A percentile compares a stretch with the other conserved stretches of the same genome.
Evolutionary conservation across 2,797 vertebrate genomes (phyloP).

Genomic region (Podargus strigoides): DNA sequence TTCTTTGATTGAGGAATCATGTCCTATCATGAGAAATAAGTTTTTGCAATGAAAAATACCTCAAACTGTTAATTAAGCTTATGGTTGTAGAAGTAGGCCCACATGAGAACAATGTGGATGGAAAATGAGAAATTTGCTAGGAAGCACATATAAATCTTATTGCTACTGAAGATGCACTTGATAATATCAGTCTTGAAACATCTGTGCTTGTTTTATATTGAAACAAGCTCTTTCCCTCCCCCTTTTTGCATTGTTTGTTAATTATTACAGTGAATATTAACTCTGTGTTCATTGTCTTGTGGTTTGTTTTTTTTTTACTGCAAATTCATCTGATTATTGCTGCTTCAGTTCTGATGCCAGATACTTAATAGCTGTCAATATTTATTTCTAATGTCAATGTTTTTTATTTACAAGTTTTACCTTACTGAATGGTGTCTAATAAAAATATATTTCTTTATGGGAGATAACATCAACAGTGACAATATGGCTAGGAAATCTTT

Average conservation of each 20-base stretch:
- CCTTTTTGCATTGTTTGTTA: background rate
- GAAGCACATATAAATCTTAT: background rate
- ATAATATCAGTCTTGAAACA: background rate
- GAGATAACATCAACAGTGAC: background rate
- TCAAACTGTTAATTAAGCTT: background rate
- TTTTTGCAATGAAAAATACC: background rate
- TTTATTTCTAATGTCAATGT: background rate
- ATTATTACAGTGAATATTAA: background rate
- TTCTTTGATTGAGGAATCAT: background rate
- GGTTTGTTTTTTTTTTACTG: background rate
- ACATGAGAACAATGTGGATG: background rate
- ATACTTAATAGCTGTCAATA: background rate
- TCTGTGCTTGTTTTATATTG: background rate
- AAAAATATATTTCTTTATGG: background rate
- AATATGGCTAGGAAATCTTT: background rate
- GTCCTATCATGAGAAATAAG: background rate
- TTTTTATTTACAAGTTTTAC: background rate
- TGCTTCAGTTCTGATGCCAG: background rate
- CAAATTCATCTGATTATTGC: background rate
- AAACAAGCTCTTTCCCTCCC: background rate
- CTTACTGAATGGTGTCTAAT: background rate
- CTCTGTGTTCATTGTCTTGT: background rate
- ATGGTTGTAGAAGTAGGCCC: background rate
- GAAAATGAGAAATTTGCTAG: background rate
- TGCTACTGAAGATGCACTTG: background rate